These are phyloP conservation scores for Tachypleus tridentatus DNA, from an alignment of 1,140 invertebrate genomes.

Conservation along the genomic window DNA sequence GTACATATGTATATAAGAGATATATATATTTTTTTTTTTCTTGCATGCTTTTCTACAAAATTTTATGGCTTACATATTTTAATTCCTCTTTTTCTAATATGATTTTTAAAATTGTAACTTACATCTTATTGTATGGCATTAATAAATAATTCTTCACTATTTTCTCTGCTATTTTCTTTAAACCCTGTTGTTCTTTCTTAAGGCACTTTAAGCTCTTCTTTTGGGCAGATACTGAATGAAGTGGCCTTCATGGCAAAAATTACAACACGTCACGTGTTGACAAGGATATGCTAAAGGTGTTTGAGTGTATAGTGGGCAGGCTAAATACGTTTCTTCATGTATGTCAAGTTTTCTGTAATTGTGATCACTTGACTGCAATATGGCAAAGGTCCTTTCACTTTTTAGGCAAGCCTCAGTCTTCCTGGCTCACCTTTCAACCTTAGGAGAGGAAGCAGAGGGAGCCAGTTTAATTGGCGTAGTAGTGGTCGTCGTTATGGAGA, in stretches of 20 bases:
- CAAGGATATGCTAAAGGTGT: neutral
- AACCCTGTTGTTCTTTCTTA: too few relatives aligned
- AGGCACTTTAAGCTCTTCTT: too few relatives aligned
- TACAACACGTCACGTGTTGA: neutral
- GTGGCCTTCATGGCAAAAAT: conserved; percentile 11
- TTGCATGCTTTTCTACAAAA: too few relatives aligned
- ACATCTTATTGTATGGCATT: too few relatives aligned
- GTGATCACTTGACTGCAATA: neutral
- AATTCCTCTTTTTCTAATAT: too few relatives aligned
- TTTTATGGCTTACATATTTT: too few relatives aligned
- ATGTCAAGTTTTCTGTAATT: neutral
- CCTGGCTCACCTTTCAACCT: conserved; percentile 92
- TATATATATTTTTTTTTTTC: too few relatives aligned
- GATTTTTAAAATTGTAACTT: too few relatives aligned
- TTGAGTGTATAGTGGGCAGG: neutral
- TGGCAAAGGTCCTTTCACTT: conserved; percentile 21
- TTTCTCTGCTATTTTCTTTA: too few relatives aligned
- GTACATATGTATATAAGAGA: too few relatives aligned
- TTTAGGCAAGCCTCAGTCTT: conserved; percentile 86
- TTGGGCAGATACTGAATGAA: conserved; percentile 21
- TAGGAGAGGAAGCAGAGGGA: conserved; percentile 71
- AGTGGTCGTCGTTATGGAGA: conserved; percentile 57
- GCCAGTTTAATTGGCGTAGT: conserved; percentile 71
- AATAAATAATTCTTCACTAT: too few relatives aligned
- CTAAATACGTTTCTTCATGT: neutral